Conservation (phyloP, 2,888 invertebrate genomes). For the Augochlorella aurata region DNA sequence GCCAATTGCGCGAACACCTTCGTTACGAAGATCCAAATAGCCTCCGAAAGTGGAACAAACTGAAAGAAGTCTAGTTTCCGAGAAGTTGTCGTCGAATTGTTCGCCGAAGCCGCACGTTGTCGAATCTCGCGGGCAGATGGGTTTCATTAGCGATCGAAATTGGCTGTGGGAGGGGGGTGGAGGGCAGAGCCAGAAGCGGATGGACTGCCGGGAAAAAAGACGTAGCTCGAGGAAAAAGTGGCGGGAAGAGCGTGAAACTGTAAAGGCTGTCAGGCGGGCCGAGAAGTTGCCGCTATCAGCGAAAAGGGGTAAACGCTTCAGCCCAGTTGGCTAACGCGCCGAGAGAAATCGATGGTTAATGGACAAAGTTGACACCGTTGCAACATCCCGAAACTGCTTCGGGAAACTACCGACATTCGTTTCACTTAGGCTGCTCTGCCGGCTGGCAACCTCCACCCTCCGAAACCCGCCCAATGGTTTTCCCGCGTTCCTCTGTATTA, state of each 20-base stretch:
- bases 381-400: constrained; percentile 66
- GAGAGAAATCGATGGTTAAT: constrained; percentile 77
- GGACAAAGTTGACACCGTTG: constrained; percentile 76
- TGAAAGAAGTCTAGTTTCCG: no score
- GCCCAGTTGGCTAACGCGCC: constrained; percentile 65
- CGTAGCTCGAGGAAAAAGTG: constrained; percentile 5
- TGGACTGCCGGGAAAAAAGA: neutral
- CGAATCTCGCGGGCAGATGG: constrained; percentile 1
- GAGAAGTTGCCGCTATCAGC: constrained; percentile 57
- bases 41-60: no score
- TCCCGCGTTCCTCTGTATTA: constrained; percentile 41
- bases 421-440: constrained; percentile 64
- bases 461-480: neutral
- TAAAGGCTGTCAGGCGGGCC: constrained; percentile 29
- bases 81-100: no score
- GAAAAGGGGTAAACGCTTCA: constrained; percentile 69
- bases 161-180: no score
- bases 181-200: neutral
- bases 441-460: neutral
- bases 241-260: constrained; percentile 35
- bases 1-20: no score
- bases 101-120: neutral
- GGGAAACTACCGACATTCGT: constrained; percentile 69
- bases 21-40: no score
- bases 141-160: constrained; percentile 52